Conservation (phyloP, 1,140 invertebrate species). For the Papilio glaucus region DNA sequence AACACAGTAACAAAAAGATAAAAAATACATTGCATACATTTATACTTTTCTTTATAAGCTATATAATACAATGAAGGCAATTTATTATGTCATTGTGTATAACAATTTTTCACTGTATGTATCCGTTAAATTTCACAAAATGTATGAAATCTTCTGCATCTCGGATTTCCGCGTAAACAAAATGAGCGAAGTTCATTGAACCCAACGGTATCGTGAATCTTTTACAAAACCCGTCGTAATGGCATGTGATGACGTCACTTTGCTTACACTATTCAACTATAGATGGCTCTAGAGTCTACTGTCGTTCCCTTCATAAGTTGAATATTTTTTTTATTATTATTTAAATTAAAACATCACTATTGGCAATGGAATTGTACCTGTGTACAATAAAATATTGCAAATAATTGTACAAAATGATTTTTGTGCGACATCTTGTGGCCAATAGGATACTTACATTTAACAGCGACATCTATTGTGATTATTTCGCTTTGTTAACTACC, state of each 20-base stretch:
- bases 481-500: background rate
- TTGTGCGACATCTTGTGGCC: slow-evolving; percentile 40
- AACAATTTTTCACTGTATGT: background rate
- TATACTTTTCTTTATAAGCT: no score
- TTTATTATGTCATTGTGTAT: no score
- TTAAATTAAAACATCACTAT: no score
- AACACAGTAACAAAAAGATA: no score
- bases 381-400: no score
- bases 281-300: slow-evolving; percentile 45
- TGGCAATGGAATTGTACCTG: no score
- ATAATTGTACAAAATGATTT: no score
- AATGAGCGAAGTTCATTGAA: slow-evolving; percentile 66
- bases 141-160: slow-evolving; percentile 48
- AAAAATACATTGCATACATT: no score
- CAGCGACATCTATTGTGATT: slow-evolving; percentile 37
- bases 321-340: no score
- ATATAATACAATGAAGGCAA: no score
- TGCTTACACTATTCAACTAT: slow-evolving; percentile 45
- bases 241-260: slow-evolving; percentile 69
- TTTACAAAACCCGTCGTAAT: slow-evolving; percentile 61
- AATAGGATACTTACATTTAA: slow-evolving; percentile 33
- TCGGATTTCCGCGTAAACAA: slow-evolving; percentile 74
- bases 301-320: no score
- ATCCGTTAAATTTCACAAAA: slow-evolving; percentile 41
- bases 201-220: slow-evolving; percentile 76